Evolutionary conservation across 1,140 invertebrate genomes (phyloP).

Genomic region (Sipha flava): DNA sequence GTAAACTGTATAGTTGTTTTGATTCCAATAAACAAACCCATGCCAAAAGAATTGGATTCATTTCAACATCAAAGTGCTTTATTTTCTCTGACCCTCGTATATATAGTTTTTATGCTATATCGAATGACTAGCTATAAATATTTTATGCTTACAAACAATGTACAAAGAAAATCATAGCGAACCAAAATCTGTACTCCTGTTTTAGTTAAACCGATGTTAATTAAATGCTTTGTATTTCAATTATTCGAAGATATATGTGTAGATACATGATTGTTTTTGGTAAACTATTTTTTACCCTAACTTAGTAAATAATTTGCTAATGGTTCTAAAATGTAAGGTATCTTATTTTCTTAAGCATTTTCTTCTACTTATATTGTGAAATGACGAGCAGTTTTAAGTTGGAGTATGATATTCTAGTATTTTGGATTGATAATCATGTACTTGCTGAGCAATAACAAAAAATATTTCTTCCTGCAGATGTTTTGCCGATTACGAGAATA

Average conservation of each 20-base stretch:
- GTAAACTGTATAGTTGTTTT: background rate
- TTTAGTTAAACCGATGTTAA: too few relatives aligned
- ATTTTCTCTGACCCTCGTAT: background rate
- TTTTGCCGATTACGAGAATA: background rate
- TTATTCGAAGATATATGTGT: too few relatives aligned
- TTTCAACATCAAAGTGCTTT: conserved; percentile 1
- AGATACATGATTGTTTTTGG: too few relatives aligned
- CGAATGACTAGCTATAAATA: background rate
- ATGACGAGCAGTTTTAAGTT: too few relatives aligned
- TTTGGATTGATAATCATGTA: background rate
- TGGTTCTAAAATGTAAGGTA: too few relatives aligned
- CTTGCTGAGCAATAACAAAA: background rate
- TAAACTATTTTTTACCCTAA: too few relatives aligned
- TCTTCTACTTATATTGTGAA: too few relatives aligned
- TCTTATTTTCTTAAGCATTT: too few relatives aligned
- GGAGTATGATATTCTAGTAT: background rate
- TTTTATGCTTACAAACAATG: background rate
- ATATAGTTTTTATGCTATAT: background rate
- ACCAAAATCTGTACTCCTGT: too few relatives aligned
- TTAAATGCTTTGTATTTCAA: too few relatives aligned
- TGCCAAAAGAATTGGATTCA: background rate
- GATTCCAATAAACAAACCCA: background rate
- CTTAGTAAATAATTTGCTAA: too few relatives aligned
- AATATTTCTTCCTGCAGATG: conserved; percentile 2
- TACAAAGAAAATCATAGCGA: background rate